Base-by-base conservation (phyloP, 2,113 vertebrate species). In the Cyprinus carpio region DNA sequence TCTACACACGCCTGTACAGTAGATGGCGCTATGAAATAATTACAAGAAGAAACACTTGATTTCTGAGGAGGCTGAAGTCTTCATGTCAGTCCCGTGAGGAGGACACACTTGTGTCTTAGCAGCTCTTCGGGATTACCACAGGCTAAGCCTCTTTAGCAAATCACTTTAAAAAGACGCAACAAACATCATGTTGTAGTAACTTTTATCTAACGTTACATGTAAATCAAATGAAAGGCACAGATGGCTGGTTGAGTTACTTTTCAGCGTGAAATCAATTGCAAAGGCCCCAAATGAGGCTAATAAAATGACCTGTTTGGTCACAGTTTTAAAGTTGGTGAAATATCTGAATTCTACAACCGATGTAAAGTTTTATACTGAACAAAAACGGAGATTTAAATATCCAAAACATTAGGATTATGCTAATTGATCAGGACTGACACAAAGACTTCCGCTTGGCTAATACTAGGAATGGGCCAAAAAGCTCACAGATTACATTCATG, bases 81-180 rank as follows among this genome's bases (percentile, higher is more conserved):
- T 71, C 43, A 49, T 10, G 29, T 58, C 7, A 37, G 81, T 58
- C 67, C 15, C 49, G 65, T 82, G 81, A 72, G 29, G 49, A 58
- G 29, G 49, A 58, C 11, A 82, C 11, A 8, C 65, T 56, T 49
- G 81, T 82, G 64, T 71, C 64, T n/a, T n/a, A 51, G 43, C 25
- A 54, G 27, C 40, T 49, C 58, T 82, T 5, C 25, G 20, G 81
- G 80, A 72, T 58, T 83, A 82, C 20, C 49, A 40, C 20, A 49
- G 4, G 25, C 29, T 82, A 37, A 83, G 1, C 81, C 29, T 83
- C 81, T 82, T 72, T 54, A 40, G 46, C 4, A 82, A 82, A 82
- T 56, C 81, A 16, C 49, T 82, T 82, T 51, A 58, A 83, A 82
- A 54, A 54, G 4, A 54, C 64, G 2, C 64, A 72, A n/a, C 29